Conservation (phyloP, 2,797 vertebrate genomes). For the Spheniscus humboldti region DNA sequence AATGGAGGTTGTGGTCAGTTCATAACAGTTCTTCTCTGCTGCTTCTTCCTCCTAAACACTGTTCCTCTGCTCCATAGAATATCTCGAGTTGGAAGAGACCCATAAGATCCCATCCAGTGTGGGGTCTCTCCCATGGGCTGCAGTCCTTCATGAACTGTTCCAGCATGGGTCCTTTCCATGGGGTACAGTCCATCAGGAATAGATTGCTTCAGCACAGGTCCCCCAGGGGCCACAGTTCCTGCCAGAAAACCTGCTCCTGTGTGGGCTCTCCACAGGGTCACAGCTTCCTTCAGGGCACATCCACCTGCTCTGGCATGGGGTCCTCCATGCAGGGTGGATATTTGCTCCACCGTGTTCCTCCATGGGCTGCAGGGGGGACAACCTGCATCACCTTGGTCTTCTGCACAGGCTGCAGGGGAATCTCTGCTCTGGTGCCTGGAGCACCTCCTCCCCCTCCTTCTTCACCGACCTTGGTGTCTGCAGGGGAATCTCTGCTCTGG, state of each 20-base stretch:
- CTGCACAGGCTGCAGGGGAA: background rate
- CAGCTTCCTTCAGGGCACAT: background rate
- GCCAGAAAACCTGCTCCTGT: background rate
- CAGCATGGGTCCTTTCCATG: background rate
- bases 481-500: no score
- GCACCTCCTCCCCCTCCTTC: no score
- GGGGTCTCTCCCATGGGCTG: background rate
- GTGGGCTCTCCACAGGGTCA: background rate
- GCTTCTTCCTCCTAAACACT: background rate
- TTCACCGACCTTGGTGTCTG: no score
- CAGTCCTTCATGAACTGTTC: background rate
- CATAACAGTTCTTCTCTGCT: background rate
- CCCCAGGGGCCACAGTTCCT: background rate
- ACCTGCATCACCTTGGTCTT: background rate
- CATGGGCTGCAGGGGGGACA: background rate
- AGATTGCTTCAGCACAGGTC: background rate
- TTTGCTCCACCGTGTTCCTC: background rate
- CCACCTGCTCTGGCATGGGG: background rate
- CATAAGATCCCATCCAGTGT: background rate
- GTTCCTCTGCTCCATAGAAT: background rate
- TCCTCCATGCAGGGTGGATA: background rate
- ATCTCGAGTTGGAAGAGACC: background rate
- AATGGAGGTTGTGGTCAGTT: no score
- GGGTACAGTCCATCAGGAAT: background rate
- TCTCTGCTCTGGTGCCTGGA: background rate